phyloP scores from a whole-genome alignment of 2,797 vertebrate genomes.

The Pogonophryne albipinna region DNA sequence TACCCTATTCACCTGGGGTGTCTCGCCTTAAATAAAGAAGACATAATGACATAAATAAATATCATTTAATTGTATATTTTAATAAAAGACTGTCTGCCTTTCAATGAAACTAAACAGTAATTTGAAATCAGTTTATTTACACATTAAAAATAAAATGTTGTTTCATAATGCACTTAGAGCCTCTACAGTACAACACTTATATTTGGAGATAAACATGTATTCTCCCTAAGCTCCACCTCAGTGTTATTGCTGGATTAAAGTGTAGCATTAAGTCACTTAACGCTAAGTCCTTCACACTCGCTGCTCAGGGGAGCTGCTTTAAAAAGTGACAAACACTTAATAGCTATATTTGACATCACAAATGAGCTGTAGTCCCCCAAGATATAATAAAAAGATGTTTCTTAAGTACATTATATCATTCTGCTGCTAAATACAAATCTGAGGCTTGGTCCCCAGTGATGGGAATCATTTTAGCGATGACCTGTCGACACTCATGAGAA shows the following conservation, averaged over 20 bases:
- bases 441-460: background rate
- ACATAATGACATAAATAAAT: too few relatives aligned
- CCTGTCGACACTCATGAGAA: conserved; percentile 20
- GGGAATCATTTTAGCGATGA: conserved; percentile 13
- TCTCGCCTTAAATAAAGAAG: too few relatives aligned
- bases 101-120: too few relatives aligned
- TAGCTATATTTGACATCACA: conserved; percentile 54
- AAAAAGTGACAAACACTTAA: conserved; percentile 46
- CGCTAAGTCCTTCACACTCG: conserved; percentile 62
- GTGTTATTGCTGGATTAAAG: conserved; percentile 64
- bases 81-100: too few relatives aligned
- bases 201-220: conserved; percentile 33
- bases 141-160: background rate
- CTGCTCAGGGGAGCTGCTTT: conserved; percentile 58
- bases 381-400: conserved; percentile 25
- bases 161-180: background rate
- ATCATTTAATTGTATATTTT: too few relatives aligned
- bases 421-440: conserved; percentile 6
- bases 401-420: conserved; percentile 24
- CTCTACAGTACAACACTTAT: background rate
- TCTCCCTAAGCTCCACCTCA: conserved; percentile 45
- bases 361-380: conserved; percentile 33
- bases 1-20: too few relatives aligned
- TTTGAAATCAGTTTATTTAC: too few relatives aligned
- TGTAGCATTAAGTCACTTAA: conserved; percentile 67